Percentiles rank a stretch among this genome's conserved stretches.
phyloP scores from a whole-genome alignment of 2,113 vertebrate species.

The Hyperopisus bebe region DNA sequence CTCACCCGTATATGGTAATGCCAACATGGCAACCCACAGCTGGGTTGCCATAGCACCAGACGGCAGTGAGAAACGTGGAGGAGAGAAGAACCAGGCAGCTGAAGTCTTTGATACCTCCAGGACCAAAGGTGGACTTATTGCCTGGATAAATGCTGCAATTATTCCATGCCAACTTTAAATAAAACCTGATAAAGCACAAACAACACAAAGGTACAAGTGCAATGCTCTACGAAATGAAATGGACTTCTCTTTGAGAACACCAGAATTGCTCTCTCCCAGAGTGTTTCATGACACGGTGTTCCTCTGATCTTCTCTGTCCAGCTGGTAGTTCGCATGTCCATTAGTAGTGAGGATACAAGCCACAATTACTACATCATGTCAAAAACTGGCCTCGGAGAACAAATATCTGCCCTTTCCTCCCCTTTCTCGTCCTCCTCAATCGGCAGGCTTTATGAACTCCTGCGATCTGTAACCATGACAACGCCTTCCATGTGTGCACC shows the following conservation, averaged over 20 bases:
- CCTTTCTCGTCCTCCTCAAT: background rate
- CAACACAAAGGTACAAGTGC: background rate
- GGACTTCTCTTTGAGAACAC: background rate
- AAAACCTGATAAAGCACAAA: background rate
- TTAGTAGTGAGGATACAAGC: background rate
- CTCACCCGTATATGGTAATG: background rate
- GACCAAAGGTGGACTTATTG: background rate
- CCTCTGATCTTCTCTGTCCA: background rate
- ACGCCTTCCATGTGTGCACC: background rate
- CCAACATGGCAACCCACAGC: background rate
- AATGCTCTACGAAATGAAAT: background rate
- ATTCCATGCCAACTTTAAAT: background rate
- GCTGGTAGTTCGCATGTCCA: background rate
- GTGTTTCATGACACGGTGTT: background rate
- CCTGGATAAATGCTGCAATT: background rate
- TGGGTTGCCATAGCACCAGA: background rate
- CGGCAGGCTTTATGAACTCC: background rate
- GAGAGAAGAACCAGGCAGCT: background rate
- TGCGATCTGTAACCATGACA: background rate
- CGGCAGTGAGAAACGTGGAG: background rate
- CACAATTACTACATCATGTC: background rate
- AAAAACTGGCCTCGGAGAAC: background rate
- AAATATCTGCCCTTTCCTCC: background rate
- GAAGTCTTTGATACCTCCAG: background rate
- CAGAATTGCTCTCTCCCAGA: background rate